Evolutionary conservation across 1,140 invertebrate species (phyloP).

Genomic region (Medauroidea extradentata): DNA sequence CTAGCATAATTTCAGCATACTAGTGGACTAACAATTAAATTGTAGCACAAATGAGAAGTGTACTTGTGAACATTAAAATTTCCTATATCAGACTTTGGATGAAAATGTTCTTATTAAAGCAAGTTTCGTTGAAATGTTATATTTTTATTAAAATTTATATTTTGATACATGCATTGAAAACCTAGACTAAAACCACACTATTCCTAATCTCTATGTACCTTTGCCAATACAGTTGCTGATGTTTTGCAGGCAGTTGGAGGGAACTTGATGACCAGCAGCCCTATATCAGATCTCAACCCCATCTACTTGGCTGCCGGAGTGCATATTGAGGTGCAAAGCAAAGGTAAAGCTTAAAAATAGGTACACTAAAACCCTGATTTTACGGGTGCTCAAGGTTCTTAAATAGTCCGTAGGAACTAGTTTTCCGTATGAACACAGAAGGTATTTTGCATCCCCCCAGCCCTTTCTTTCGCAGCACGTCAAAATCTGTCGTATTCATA

Average conservation of each 20-base stretch:
- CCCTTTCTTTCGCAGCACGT: neutral
- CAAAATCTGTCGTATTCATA: neutral
- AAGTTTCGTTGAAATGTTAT: too few species aligned
- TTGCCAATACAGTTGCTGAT: too few species aligned
- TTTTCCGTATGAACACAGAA: neutral
- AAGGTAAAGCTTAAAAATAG: constrained; percentile 42
- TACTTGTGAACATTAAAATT: too few species aligned
- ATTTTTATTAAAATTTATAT: too few species aligned
- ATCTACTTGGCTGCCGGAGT: constrained; percentile 75
- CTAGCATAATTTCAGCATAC: too few species aligned
- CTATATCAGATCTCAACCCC: constrained; percentile 94
- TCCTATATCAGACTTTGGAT: too few species aligned
- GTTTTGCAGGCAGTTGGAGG: constrained; percentile 73
- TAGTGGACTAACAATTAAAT: too few species aligned
- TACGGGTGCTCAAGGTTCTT: neutral
- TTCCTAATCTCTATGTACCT: too few species aligned
- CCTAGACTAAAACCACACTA: too few species aligned
- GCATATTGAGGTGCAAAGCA: constrained; percentile 50
- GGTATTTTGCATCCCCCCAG: neutral
- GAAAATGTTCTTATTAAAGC: too few species aligned
- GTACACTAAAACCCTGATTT: neutral
- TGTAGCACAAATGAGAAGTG: too few species aligned
- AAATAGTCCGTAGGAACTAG: neutral
- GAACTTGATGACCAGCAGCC: constrained; percentile 93
- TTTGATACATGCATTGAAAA: too few species aligned